Evolutionary conservation across 2,797 vertebrate species (phyloP).

Genomic region (Urosaurus nigricauda): DNA sequence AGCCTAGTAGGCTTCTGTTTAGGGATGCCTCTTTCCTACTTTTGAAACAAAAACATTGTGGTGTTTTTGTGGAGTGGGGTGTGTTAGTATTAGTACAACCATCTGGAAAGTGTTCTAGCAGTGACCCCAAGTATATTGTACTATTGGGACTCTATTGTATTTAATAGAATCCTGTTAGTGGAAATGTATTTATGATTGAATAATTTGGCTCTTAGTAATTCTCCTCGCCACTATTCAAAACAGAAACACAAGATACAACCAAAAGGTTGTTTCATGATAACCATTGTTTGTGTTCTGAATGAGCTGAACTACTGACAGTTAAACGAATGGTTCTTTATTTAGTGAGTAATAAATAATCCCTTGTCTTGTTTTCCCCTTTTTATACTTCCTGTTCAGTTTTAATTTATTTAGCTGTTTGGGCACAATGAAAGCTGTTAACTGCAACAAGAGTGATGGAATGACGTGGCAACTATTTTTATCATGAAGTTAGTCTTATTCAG

Average conservation of each 20-base stretch:
- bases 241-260: neutral
- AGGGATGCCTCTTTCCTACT: neutral
- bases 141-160: neutral
- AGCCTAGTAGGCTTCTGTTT: neutral
- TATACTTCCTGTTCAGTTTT: constrained; percentile 71
- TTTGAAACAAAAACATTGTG: neutral
- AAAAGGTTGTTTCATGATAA: constrained; percentile 45
- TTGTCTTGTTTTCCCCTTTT: constrained; percentile 57
- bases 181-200: constrained; percentile 5
- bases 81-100: neutral
- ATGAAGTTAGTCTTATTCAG: constrained; percentile 33
- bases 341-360: constrained; percentile 67
- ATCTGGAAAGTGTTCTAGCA: neutral
- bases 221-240: constrained; percentile 5
- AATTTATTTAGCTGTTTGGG: constrained; percentile 41
- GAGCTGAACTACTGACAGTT: constrained; percentile 68
- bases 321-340: constrained; percentile 60
- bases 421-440: constrained; percentile 67
- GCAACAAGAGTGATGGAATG: constrained; percentile 47
- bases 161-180: neutral
- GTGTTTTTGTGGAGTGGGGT: too few relatives aligned
- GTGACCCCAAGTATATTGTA: neutral
- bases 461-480: constrained; percentile 53
- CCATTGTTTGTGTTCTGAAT: constrained; percentile 45
- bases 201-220: constrained; percentile 29